These are phyloP conservation scores for Sinosuthora webbiana DNA, from an alignment of 2,113 vertebrate species.

Conservation along the genomic window DNA sequence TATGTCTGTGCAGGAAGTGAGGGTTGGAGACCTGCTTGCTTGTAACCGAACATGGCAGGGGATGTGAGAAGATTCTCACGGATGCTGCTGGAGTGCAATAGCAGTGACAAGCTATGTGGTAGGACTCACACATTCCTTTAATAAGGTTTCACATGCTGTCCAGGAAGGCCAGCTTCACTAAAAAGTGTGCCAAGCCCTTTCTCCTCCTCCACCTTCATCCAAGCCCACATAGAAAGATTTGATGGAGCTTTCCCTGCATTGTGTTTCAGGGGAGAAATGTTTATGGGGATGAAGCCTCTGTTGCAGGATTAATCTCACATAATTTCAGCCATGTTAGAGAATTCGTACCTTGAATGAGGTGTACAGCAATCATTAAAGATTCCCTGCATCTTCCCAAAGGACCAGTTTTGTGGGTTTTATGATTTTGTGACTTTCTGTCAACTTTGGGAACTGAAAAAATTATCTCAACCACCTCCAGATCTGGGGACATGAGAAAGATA, in stretches of 20 bases:
- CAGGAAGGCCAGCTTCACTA: not conserved
- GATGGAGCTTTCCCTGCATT: not conserved
- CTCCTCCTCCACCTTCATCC: not conserved
- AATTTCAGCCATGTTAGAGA: not conserved
- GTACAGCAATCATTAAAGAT: not conserved
- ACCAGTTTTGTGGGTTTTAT: not conserved
- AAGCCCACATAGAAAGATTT: not conserved
- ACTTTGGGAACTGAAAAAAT: not conserved
- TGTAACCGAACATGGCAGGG: not conserved
- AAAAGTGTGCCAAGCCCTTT: not conserved
- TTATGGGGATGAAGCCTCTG: not conserved
- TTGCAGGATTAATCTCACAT: not conserved
- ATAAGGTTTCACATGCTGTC: not conserved
- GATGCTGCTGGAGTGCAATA: constrained; percentile 68
- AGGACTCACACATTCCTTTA: constrained; percentile 23
- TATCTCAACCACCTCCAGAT: not conserved
- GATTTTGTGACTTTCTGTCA: not conserved
- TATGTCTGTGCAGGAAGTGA: not conserved
- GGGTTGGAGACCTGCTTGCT: not conserved
- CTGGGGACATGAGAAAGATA: not conserved
- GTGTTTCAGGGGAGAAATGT: not conserved
- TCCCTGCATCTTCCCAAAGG: not conserved
- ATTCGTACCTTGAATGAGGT: not conserved
- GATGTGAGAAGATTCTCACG: constrained; percentile 25
- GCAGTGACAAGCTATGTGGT: constrained; percentile 73